Percentiles rank a stretch among this genome's conserved stretches.
Conservation (phyloP, 2,113 vertebrate species). For the Mirounga angustirostris region DNA sequence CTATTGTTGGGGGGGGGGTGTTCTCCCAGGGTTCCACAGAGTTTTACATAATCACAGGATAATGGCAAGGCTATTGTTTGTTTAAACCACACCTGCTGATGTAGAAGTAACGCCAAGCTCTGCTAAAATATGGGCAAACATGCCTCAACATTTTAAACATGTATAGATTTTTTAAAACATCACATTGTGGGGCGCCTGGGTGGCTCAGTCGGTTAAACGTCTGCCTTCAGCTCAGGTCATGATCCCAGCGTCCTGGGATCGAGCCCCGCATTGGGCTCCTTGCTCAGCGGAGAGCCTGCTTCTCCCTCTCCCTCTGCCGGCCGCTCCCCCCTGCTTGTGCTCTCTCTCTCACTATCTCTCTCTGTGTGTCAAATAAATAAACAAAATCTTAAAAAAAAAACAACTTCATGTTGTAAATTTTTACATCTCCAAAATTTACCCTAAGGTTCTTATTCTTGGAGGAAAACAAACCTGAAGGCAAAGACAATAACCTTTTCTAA, state of each 20-base stretch:
- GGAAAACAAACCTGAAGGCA: conserved; percentile 59
- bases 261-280: too few species aligned
- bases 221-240: too few species aligned
- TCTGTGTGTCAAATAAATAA: too few species aligned
- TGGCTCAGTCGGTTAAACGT: too few species aligned
- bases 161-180: neutral
- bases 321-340: too few species aligned
- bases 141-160: neutral
- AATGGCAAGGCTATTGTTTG: neutral
- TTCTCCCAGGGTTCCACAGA: neutral
- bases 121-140: neutral
- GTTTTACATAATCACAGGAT: neutral
- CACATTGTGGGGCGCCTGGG: neutral
- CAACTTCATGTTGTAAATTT: neutral
- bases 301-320: too few species aligned
- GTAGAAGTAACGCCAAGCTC: neutral
- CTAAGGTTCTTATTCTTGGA: conserved; percentile 18
- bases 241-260: too few species aligned
- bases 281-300: too few species aligned
- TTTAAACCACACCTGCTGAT: neutral
- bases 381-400: neutral
- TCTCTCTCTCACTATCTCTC: too few species aligned
- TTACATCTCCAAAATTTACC: conserved; percentile 44
- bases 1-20: neutral
- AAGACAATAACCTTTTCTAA: conserved; percentile 58